Conservation (phyloP, 2,113 vertebrate genomes). For the Buteo buteo region DNA sequence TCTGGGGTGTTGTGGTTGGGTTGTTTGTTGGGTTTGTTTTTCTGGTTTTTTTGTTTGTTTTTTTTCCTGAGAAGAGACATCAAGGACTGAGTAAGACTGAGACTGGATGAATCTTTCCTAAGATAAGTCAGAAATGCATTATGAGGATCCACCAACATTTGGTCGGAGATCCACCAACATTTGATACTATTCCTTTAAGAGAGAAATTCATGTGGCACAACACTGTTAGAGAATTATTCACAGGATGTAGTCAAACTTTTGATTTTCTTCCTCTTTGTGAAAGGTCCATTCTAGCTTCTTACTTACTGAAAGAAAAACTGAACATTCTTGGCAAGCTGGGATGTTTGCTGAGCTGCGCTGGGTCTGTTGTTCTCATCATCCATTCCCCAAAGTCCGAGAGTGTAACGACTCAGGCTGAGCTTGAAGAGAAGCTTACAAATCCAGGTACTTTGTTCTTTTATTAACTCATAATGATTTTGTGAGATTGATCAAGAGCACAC, state of each 20-base stretch:
- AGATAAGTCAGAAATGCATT: background rate
- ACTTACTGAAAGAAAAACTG: constrained; percentile 88
- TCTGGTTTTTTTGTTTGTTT: background rate
- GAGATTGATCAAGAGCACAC: background rate
- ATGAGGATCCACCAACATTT: background rate
- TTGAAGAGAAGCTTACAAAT: constrained; percentile 89
- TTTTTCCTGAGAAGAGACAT: background rate
- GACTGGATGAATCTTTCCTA: background rate
- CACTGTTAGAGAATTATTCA: background rate
- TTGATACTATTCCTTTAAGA: background rate
- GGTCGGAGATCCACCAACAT: background rate
- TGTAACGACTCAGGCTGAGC: constrained; percentile 83
- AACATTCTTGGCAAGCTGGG: constrained; percentile 92
- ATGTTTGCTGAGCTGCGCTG: constrained; percentile 89
- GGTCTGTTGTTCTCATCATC: constrained; percentile 90
- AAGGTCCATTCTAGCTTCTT: constrained; percentile 93
- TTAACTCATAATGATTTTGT: background rate
- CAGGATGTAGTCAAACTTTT: background rate
- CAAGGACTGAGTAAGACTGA: background rate
- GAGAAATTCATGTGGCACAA: background rate
- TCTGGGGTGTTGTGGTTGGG: background rate
- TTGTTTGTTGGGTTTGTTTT: background rate
- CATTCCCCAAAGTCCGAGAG: constrained; percentile 88
- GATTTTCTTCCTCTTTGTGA: constrained; percentile 28
- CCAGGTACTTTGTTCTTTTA: constrained; percentile 79